phyloP scores from a whole-genome alignment of 2,797 vertebrate genomes.

The Chaetodon trifasciatus region DNA sequence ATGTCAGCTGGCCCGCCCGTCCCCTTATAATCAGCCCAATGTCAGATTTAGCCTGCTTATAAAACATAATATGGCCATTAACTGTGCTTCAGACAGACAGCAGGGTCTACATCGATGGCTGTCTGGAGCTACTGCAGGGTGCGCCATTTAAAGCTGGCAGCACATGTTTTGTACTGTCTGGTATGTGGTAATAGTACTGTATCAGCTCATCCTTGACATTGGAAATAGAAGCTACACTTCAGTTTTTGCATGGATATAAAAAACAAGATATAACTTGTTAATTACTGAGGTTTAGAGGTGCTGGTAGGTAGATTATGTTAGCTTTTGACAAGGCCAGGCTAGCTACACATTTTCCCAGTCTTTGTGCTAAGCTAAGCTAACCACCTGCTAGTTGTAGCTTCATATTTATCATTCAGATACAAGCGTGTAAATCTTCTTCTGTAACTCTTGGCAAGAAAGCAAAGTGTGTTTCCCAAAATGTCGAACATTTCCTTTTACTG shows the following conservation, averaged over 20 bases:
- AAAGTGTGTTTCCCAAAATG: background rate
- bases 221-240: background rate
- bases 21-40: conserved; percentile 51
- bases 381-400: background rate
- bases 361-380: background rate
- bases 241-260: background rate
- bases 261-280: background rate
- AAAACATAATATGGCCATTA: conserved; percentile 61
- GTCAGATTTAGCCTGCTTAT: conserved; percentile 56
- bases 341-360: background rate
- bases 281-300: background rate
- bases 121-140: background rate
- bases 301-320: background rate
- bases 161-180: background rate
- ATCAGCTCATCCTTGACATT: conserved; percentile 2
- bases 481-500: background rate
- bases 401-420: background rate
- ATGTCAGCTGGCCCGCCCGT: conserved; percentile 44
- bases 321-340: background rate
- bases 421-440: background rate
- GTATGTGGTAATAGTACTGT: background rate
- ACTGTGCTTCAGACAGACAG: conserved; percentile 25
- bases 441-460: background rate
- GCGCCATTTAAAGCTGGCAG: background rate
- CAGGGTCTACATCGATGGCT: background rate